These are phyloP conservation scores for Pangasius sanitwongsei DNA, from an alignment of 2,797 vertebrate species.

Conservation along the genomic window DNA sequence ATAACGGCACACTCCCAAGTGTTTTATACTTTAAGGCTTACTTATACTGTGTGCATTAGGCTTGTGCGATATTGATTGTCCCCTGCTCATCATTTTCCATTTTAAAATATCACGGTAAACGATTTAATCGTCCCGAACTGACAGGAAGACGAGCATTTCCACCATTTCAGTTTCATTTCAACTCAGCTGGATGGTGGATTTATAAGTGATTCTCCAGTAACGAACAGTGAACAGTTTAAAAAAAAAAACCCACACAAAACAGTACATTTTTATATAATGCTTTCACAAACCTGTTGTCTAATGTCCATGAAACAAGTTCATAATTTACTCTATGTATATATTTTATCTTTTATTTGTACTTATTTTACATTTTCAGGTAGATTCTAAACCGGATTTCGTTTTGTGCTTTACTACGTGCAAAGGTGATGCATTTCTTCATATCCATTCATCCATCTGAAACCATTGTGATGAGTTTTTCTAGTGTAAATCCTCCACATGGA, in stretches of 20 bases:
- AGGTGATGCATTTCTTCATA: not conserved
- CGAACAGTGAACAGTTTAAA: not conserved
- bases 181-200: not conserved
- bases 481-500: not conserved
- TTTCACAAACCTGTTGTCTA: not conserved
- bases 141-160: not conserved
- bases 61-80: not conserved
- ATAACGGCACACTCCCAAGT: too few species aligned
- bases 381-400: not conserved
- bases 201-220: not conserved
- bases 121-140: not conserved
- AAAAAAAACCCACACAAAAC: not conserved
- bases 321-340: not conserved
- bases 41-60: too few species aligned
- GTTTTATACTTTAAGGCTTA: too few species aligned
- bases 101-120: not conserved
- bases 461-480: too few species aligned
- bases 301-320: not conserved
- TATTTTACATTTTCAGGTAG: not conserved
- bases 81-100: not conserved
- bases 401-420: not conserved
- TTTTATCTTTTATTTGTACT: not conserved
- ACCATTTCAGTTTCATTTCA: not conserved
- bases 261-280: not conserved
- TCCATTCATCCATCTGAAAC: not conserved